Conservation (phyloP, 2,888 invertebrate genomes). For the Lepidocyrtinus sp. region DNA sequence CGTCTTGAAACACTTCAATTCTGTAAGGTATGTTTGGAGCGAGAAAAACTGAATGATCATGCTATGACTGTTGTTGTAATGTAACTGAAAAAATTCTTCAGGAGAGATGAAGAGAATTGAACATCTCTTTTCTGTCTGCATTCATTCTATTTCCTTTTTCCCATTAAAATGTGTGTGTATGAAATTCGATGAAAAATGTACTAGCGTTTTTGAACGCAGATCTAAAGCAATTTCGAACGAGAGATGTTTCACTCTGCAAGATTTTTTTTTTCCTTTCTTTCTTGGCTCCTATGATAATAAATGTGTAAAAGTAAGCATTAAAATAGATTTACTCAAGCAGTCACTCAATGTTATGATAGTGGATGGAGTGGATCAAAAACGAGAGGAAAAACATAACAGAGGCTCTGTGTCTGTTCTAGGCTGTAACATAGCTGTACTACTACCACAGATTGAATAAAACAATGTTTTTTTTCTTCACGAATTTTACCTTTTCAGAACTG, state of each 20-base stretch:
- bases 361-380: background rate
- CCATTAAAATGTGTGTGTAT: background rate
- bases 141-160: slow-evolving; percentile 23
- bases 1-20: background rate
- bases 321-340: slow-evolving; percentile 47
- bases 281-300: background rate
- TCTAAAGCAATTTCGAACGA: background rate
- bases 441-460: background rate
- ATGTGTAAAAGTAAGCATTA: slow-evolving; percentile 19
- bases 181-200: background rate
- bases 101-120: background rate
- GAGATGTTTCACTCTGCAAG: background rate
- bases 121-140: background rate
- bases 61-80: background rate
- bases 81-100: background rate
- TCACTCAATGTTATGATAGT: slow-evolving; percentile 33
- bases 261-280: background rate
- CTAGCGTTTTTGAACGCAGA: background rate
- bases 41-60: background rate
- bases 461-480: background rate
- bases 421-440: background rate
- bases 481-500: background rate
- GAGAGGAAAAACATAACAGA: background rate
- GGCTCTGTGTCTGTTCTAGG: background rate
- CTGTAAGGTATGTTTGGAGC: background rate